A percentile compares a stretch with the other conserved stretches of the same genome.
phyloP scores from a whole-genome alignment of 2,888 invertebrate genomes.

The Folsomia manolachei region DNA sequence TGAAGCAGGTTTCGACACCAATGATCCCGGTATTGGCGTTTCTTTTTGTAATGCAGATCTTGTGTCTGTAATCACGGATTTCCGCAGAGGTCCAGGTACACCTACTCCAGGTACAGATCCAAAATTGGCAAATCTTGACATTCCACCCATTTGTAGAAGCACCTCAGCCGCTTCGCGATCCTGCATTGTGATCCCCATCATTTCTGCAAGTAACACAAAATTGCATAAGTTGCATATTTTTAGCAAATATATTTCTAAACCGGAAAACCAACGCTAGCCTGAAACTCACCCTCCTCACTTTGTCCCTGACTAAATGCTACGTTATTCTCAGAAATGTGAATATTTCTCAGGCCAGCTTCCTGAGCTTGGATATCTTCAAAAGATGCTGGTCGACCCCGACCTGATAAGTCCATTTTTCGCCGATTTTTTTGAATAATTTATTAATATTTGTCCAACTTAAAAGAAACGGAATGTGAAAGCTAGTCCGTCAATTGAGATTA shows the following conservation, averaged over 20 bases:
- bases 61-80: background rate
- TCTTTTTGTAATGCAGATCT: background rate
- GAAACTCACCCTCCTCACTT: background rate
- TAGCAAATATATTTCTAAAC: background rate
- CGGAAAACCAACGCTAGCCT: background rate
- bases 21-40: background rate
- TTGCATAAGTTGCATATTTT: too few relatives aligned
- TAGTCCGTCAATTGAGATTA: too few relatives aligned
- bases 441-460: constrained; percentile 17
- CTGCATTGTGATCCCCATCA: background rate
- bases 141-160: constrained; percentile 9
- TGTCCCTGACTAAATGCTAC: too few relatives aligned
- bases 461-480: constrained; percentile 12
- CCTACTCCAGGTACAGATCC: too few relatives aligned
- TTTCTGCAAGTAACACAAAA: too few relatives aligned
- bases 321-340: background rate
- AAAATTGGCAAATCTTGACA: too few relatives aligned
- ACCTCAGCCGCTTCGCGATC: constrained; percentile 15
- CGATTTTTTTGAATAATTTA: too few relatives aligned
- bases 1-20: background rate
- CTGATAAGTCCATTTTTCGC: too few relatives aligned
- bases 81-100: background rate
- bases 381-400: too few relatives aligned
- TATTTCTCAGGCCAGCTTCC: background rate
- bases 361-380: too few relatives aligned